Percentiles rank a stretch among this genome's conserved stretches.
phyloP scores from a whole-genome alignment of 2,888 invertebrate species.

The Pecten maximus region DNA sequence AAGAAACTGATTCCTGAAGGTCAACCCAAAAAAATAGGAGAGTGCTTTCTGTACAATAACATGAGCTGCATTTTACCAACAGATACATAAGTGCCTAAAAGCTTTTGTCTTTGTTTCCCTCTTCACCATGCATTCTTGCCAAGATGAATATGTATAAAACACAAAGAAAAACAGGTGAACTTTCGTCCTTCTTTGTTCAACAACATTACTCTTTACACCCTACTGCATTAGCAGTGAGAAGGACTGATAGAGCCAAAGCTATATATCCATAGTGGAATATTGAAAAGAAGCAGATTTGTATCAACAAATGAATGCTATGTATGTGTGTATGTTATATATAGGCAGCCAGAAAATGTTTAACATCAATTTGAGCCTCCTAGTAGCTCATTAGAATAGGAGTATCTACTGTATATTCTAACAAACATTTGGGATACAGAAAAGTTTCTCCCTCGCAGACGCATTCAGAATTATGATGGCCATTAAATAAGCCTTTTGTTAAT shows the following conservation, averaged over 20 bases:
- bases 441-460: neutral
- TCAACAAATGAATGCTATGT: neutral
- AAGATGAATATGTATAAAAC: no score
- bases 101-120: no score
- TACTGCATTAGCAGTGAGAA: neutral
- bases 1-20: no score
- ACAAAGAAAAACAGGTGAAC: no score
- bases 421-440: neutral
- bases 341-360: neutral
- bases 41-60: no score
- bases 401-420: neutral
- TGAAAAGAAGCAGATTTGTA: neutral
- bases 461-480: neutral
- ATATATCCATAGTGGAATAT: neutral
- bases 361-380: neutral
- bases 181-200: neutral
- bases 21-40: no score
- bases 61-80: no score
- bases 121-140: neutral
- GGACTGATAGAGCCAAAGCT: neutral
- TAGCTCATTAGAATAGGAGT: neutral
- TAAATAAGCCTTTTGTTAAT: conserved; percentile 5
- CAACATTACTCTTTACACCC: neutral
- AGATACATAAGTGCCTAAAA: no score
- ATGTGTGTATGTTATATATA: neutral